phyloP scores from a whole-genome alignment of 2,888 invertebrate genomes.

The Mellilla xanthometata region DNA sequence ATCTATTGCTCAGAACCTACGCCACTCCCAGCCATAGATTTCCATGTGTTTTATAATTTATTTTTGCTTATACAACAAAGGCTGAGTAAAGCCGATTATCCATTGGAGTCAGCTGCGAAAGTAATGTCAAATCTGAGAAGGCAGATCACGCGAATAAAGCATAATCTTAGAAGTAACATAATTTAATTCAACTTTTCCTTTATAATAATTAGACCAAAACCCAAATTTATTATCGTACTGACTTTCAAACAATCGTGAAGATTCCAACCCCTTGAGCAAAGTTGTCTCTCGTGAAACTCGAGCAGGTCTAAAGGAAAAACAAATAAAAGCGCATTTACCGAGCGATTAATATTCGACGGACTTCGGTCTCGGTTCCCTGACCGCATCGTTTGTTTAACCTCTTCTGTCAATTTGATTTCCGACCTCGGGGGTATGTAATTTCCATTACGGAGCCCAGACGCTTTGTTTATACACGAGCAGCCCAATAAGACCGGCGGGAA shows the following conservation, averaged over 20 bases:
- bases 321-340: conserved; percentile 78
- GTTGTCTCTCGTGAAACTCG: conserved; percentile 40
- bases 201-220: neutral
- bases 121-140: too few relatives aligned
- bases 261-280: conserved; percentile 27
- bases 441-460: conserved; percentile 73
- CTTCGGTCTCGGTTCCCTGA: conserved; percentile 65
- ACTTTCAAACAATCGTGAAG: conserved; percentile 1
- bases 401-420: conserved; percentile 82
- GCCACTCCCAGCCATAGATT: too few relatives aligned
- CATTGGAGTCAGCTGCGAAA: too few relatives aligned
- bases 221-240: neutral
- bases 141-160: too few relatives aligned
- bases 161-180: too few relatives aligned
- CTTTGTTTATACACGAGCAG: conserved; percentile 70
- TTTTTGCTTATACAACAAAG: too few relatives aligned
- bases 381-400: conserved; percentile 81
- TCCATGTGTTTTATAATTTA: too few relatives aligned
- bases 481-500: conserved; percentile 57
- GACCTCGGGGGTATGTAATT: conserved; percentile 79
- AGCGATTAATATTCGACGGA: conserved; percentile 76
- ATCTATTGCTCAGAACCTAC: too few relatives aligned
- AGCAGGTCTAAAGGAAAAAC: conserved; percentile 56
- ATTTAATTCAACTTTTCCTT: too few relatives aligned
- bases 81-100: too few relatives aligned